phyloP scores from a whole-genome alignment of 2,113 vertebrate genomes.

The Microcebus jonahi region DNA sequence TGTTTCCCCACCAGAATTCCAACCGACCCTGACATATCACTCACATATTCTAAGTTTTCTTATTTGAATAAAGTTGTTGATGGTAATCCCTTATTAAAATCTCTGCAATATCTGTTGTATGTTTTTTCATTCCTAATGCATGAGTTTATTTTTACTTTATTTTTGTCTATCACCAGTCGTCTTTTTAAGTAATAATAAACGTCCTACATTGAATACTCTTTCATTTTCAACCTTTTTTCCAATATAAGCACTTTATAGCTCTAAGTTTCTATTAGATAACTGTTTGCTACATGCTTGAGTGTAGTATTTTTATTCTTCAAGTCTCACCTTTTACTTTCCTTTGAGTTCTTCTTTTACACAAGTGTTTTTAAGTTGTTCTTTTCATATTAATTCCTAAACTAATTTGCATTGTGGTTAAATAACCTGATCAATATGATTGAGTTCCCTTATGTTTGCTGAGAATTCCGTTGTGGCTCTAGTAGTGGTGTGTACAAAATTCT shows the following conservation, averaged over 20 bases:
- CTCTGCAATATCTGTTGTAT: background rate
- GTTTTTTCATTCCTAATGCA: background rate
- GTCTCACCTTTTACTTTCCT: background rate
- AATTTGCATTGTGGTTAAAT: background rate
- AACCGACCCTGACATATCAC: background rate
- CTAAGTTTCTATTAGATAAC: background rate
- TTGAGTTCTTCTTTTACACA: background rate
- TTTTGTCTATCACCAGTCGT: background rate
- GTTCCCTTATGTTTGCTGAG: conserved; percentile 1
- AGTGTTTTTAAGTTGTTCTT: background rate
- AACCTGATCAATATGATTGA: background rate
- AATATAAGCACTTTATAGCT: background rate
- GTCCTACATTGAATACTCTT: background rate
- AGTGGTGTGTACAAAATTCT: background rate
- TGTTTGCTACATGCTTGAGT: background rate
- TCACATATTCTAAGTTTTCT: background rate
- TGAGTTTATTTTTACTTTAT: background rate
- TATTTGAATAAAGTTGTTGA: background rate
- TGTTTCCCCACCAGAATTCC: background rate
- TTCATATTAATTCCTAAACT: background rate
- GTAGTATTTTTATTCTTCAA: background rate
- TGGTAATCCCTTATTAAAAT: background rate
- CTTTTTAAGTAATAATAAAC: background rate
- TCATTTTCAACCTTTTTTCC: background rate
- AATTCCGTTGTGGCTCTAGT: background rate